Base-by-base conservation (phyloP, 2,797 vertebrate species). In the Telmatherina bonti region DNA sequence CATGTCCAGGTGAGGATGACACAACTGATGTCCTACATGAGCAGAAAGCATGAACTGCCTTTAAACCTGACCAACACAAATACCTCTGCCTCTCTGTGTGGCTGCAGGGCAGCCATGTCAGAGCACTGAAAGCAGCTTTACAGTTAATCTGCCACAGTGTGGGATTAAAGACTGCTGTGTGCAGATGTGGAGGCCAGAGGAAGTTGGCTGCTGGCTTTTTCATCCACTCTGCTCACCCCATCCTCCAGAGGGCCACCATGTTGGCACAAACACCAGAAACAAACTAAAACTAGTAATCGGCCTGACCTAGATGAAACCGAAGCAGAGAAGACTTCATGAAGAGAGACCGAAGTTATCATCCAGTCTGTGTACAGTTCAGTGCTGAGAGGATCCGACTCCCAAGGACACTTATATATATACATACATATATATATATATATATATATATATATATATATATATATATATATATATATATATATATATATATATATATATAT, bases 71-170 rank as follows among this genome's bases (percentile, higher is more conserved):
- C 9, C 35, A 11, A 36, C 35, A 36, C 35, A 36, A 36, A 36
- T 12, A 36, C 10, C 9, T 36, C 35, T 36, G 10, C 62, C 72
- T 83, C 59, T 70, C 70, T 36, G 59, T 79, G 29, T 81, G 76
- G 7, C 62, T 67, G 67, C 29, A 8, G 49, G 74, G 18, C 76
- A 18, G 55, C 62, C 73, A 79, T 91, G 89, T 81, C 92, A 92
- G 93, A 83, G 74, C 86, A 67, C 85, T 81, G 65, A 93, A 93
- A 94, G 89, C 90, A 22, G 92, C 88, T 94, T 95, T 92, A 91
- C 89, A 91, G 84, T 91, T 92, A 95, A 95, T 94, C 92, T 70
- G 79, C 61, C 69, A 71, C 89, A 85, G 87, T 69, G 76, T 78
- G 73, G 91, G 93, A 95, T 95, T 94, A 94, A 69, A 89, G 52